phyloP scores from a whole-genome alignment of 2,888 invertebrate genomes.

The Apodemia zela region DNA sequence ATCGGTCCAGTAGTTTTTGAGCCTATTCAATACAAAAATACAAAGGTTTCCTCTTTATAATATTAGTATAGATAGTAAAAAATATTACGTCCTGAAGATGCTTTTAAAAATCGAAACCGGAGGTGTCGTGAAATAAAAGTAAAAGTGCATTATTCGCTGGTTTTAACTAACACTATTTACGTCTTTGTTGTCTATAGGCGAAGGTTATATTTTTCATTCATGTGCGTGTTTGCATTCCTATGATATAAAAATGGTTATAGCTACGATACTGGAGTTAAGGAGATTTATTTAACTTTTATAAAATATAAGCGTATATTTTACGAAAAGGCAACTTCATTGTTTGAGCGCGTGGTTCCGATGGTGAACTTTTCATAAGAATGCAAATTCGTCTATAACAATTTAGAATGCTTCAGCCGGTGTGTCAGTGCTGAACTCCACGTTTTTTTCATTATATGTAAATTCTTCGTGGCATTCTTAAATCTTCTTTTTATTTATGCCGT shows the following conservation, averaged over 20 bases:
- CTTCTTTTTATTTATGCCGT: slow-evolving; percentile 28
- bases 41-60: too few species aligned
- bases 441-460: slow-evolving; percentile 55
- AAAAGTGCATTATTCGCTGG: too few species aligned
- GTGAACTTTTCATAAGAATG: slow-evolving; percentile 57
- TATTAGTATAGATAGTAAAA: too few species aligned
- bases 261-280: not conserved
- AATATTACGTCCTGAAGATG: too few species aligned
- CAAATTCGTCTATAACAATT: slow-evolving; percentile 38
- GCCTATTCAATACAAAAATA: too few species aligned
- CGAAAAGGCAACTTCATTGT: slow-evolving; percentile 28
- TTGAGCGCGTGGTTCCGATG: slow-evolving; percentile 37
- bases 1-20: too few species aligned
- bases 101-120: too few species aligned
- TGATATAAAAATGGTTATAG: not conserved
- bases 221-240: too few species aligned
- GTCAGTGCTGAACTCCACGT: slow-evolving; percentile 28
- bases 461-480: slow-evolving; percentile 40
- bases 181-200: too few species aligned
- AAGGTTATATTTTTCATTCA: too few species aligned
- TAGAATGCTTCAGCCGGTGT: slow-evolving; percentile 22
- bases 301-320: slow-evolving; percentile 6
- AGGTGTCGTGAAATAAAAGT: too few species aligned
- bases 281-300: slow-evolving; percentile 4
- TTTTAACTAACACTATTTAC: too few species aligned